These are phyloP conservation scores for Anticlea derivata DNA, from an alignment of 2,888 invertebrate genomes.

Conservation along the genomic window DNA sequence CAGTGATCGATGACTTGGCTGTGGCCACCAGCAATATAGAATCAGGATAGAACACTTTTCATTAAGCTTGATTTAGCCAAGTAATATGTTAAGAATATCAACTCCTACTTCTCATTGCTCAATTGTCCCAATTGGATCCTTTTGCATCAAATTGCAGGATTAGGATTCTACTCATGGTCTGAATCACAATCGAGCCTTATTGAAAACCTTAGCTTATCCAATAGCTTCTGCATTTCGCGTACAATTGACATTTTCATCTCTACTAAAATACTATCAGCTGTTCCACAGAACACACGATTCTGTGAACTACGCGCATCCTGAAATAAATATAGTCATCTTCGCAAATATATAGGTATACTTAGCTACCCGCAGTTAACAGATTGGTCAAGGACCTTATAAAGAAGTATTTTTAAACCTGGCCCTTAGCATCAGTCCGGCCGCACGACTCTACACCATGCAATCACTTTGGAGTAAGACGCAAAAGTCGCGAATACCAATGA, in stretches of 20 bases:
- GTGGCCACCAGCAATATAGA: background rate
- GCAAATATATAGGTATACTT: no score
- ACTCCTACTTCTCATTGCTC: background rate
- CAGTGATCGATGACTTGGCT: conserved; percentile 39
- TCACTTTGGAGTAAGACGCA: no score
- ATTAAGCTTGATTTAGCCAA: no score
- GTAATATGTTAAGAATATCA: background rate
- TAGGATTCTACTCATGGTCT: conserved; percentile 6
- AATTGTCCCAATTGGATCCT: background rate
- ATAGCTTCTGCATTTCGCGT: background rate
- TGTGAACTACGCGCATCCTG: background rate
- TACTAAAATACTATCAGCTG: no score
- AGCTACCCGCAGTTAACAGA: background rate
- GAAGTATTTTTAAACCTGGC: background rate
- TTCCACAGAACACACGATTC: no score
- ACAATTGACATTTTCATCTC: no score
- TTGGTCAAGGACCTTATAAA: conserved; percentile 1
- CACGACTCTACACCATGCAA: no score
- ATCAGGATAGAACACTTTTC: background rate
- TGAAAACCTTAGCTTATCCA: background rate
- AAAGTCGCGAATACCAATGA: no score
- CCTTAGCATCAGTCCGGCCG: background rate
- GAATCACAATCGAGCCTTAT: conserved; percentile 8
- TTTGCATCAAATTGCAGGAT: conserved; percentile 1
- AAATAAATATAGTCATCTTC: background rate